These are phyloP conservation scores for Sarcophaga bullata DNA, from an alignment of 1,140 invertebrate genomes.

Conservation along the genomic window DNA sequence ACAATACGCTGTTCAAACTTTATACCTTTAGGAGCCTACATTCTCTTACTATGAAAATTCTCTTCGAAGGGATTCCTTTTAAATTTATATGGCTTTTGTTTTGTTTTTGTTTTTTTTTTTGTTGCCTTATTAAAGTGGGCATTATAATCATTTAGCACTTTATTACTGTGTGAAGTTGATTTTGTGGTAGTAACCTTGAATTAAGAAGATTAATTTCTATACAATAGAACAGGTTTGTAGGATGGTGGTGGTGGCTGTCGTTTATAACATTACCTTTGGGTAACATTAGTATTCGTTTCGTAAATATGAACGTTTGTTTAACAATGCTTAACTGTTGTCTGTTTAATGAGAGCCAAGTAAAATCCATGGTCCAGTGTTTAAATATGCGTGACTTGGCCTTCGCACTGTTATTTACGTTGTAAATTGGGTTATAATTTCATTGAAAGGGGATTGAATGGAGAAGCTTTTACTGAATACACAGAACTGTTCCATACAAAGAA, in stretches of 20 bases:
- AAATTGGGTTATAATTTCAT: background rate
- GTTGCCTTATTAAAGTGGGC: background rate
- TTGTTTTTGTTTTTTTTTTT: no score
- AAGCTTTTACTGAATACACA: no score
- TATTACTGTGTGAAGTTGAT: background rate
- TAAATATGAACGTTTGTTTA: background rate
- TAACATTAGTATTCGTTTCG: slow-evolving; percentile 29
- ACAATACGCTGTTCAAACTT: no score
- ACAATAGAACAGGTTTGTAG: background rate
- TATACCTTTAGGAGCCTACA: no score
- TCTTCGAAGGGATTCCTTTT: no score
- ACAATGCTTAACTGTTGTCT: background rate
- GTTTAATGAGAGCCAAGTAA: background rate
- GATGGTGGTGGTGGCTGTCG: background rate
- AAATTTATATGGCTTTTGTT: no score
- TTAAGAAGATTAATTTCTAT: background rate
- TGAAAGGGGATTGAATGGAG: background rate
- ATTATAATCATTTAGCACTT: background rate
- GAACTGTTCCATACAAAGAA: background rate
- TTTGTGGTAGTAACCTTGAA: background rate
- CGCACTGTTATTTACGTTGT: slow-evolving; percentile 3
- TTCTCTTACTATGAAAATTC: no score
- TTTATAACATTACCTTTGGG: slow-evolving; percentile 36
- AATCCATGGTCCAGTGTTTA: background rate
- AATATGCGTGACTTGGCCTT: slow-evolving; percentile 20